Evolutionary conservation across 2,797 vertebrate genomes (phyloP).

Genomic region (Falco cherrug): DNA sequence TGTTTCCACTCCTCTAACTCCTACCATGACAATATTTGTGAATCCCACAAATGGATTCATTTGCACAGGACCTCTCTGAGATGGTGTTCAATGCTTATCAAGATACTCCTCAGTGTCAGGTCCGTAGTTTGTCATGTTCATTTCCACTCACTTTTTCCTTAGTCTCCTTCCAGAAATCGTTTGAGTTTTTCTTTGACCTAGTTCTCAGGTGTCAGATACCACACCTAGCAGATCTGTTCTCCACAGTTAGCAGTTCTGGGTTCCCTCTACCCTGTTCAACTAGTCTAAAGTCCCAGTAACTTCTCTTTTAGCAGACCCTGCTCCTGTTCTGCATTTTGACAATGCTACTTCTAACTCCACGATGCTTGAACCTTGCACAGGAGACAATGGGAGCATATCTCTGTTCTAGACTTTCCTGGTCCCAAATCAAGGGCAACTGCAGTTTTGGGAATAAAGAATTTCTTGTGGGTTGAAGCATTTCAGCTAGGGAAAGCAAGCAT

Average conservation of each 20-base stretch:
- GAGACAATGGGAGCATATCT: neutral
- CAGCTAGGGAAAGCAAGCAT: neutral
- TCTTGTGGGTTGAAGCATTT: neutral
- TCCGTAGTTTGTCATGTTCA: neutral
- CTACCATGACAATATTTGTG: neutral
- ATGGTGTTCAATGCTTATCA: neutral
- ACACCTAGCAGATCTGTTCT: fast-evolving
- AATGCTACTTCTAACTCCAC: neutral
- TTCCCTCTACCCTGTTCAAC: neutral
- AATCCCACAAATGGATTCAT: neutral
- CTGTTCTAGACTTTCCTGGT: neutral
- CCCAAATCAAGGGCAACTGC: neutral
- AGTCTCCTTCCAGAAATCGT: neutral
- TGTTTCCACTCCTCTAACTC: neutral
- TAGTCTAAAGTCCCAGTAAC: neutral
- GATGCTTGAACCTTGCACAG: neutral
- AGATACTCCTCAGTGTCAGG: neutral
- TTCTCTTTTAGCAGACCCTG: neutral
- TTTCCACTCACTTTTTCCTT: neutral
- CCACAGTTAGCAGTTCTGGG: neutral
- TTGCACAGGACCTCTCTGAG: neutral
- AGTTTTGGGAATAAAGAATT: neutral
- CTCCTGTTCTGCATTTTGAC: neutral
- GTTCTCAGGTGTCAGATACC: neutral
- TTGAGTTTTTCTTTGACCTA: neutral